These are phyloP conservation scores for Pteromalus puparum DNA, from an alignment of 1,140 invertebrate genomes.

Conservation along the genomic window DNA sequence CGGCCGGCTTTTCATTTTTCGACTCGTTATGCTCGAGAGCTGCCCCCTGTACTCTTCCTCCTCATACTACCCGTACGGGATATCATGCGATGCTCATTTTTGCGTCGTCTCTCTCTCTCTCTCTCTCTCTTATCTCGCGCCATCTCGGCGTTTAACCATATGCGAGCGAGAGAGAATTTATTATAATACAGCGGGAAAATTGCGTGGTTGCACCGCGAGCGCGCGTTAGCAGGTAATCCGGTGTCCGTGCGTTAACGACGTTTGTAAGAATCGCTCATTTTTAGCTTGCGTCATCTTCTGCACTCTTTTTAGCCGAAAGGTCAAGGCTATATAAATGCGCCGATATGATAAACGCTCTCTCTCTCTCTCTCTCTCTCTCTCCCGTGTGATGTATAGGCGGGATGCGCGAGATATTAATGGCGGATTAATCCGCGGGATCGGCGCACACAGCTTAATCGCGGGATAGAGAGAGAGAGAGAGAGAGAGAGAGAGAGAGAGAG, in stretches of 20 bases:
- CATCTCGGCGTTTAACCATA: slow-evolving; percentile 41
- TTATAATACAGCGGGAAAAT: slow-evolving; percentile 34
- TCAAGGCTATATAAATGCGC: slow-evolving; percentile 31
- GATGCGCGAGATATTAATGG: slow-evolving; percentile 37
- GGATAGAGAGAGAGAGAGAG: too few relatives aligned
- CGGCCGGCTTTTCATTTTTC: slow-evolving; percentile 49
- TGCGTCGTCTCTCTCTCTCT: slow-evolving; percentile 28
- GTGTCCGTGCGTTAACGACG: not conserved
- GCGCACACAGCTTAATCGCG: slow-evolving; percentile 32
- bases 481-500: not conserved
- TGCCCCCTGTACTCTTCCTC: slow-evolving; percentile 10
- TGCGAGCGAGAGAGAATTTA: slow-evolving; percentile 5
- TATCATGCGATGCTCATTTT: not conserved
- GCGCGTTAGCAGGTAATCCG: not conserved
- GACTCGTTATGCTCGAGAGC: slow-evolving; percentile 11
- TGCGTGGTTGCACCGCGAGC: not conserved
- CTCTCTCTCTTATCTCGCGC: slow-evolving; percentile 35
- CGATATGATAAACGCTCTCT: slow-evolving; percentile 9
- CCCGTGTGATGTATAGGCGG: slow-evolving; percentile 13
- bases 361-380: not conserved
- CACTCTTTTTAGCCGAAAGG: not conserved
- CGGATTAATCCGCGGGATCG: slow-evolving; percentile 37
- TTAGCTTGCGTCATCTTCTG: not conserved
- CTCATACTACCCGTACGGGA: not conserved
- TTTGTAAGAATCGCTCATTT: not conserved